phyloP scores from a whole-genome alignment of 2,113 vertebrate genomes.

The Odocoileus hemionus region DNA sequence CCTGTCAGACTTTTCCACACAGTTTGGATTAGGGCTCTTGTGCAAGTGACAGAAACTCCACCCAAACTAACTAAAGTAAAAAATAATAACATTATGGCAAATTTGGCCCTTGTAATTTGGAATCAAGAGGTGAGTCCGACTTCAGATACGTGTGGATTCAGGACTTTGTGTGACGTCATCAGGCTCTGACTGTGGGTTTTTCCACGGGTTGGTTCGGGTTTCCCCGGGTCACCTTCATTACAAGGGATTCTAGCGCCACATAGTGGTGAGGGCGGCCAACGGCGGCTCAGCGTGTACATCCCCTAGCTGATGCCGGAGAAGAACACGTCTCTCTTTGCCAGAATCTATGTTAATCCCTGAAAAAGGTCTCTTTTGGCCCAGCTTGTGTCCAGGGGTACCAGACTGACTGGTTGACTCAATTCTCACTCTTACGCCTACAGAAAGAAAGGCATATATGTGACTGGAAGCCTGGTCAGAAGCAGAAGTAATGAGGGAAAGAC shows the following conservation, averaged over 20 bases:
- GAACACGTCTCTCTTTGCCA: not conserved
- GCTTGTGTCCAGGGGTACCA: not conserved
- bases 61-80: not conserved
- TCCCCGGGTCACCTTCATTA: not conserved
- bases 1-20: not conserved
- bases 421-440: too few relatives aligned
- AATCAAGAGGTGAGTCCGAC: not conserved
- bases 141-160: not conserved
- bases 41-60: not conserved
- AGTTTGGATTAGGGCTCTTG: not conserved
- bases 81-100: not conserved
- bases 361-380: not conserved
- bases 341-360: not conserved
- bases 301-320: not conserved
- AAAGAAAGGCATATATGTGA: not conserved
- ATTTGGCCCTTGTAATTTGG: not conserved
- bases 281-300: not conserved
- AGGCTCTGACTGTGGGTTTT: not conserved
- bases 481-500: not conserved
- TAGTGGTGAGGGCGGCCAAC: not conserved
- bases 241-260: not conserved
- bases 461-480: not conserved
- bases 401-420: not conserved
- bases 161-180: not conserved
- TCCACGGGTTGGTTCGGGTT: not conserved